Percentiles rank a stretch among this genome's conserved stretches.
Evolutionary conservation across 2,888 invertebrate species (phyloP).

Genomic region (Eumerus sabulonum): DNA sequence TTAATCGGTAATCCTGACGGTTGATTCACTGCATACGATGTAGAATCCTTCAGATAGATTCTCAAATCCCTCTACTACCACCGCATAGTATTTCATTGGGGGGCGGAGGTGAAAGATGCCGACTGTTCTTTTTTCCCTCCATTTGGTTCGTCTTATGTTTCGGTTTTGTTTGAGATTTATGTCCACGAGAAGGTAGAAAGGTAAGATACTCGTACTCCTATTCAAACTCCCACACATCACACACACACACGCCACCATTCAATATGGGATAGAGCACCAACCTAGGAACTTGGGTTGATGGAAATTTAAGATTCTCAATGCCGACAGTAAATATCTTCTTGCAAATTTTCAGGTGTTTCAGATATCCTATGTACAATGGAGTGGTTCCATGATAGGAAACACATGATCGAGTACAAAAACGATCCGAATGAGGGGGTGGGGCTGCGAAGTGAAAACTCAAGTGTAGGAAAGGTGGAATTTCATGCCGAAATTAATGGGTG

Average conservation of each 20-base stretch:
- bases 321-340: conserved; percentile 58
- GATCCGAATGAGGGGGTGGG: neutral
- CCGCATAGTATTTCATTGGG: neutral
- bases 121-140: conserved; percentile 10
- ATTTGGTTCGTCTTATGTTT: conserved; percentile 33
- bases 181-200: conserved; percentile 20
- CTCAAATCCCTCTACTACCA: neutral
- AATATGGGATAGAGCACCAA: neutral
- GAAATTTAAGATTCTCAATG: conserved; percentile 62
- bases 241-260: conserved; percentile 45
- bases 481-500: conserved; percentile 58
- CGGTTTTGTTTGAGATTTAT: conserved; percentile 52
- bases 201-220: conserved; percentile 30
- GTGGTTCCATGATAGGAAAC: too few relatives aligned
- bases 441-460: conserved; percentile 43
- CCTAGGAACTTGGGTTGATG: conserved; percentile 30
- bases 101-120: neutral
- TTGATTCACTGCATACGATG: conserved; percentile 60
- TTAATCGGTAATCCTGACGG: conserved; percentile 65
- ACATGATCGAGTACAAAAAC: neutral
- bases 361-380: conserved; percentile 2
- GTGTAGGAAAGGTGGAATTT: conserved; percentile 27
- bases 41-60: conserved; percentile 30
- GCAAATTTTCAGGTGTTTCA: conserved; percentile 60
- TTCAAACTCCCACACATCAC: conserved; percentile 51